Evolutionary conservation across 2,888 invertebrate genomes (phyloP).

Genomic region (Clitarchus hookeri): DNA sequence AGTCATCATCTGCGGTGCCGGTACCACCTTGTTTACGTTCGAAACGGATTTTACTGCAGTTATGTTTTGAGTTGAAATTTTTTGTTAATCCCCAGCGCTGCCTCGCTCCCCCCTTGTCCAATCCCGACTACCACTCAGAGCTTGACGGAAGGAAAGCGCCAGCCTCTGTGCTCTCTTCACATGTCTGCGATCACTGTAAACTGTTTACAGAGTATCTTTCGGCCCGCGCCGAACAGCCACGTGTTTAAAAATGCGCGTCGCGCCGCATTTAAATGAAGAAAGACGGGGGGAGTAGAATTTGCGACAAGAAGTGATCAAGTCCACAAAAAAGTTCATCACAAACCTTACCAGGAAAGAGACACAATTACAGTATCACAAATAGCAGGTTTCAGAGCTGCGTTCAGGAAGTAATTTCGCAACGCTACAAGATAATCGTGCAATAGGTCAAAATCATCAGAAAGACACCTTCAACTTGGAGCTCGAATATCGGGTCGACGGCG

Average conservation of each 20-base stretch:
- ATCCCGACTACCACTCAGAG: neutral
- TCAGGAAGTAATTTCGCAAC: too few species aligned
- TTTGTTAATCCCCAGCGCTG: neutral
- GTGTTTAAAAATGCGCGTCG: slow-evolving; percentile 7
- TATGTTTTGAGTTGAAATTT: neutral
- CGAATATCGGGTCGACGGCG: too few species aligned
- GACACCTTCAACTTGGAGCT: too few species aligned
- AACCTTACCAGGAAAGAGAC: too few species aligned
- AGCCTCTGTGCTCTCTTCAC: slow-evolving; percentile 14
- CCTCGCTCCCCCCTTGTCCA: neutral
- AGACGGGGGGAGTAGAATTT: neutral
- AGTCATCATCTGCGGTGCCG: neutral
- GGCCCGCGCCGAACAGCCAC: neutral
- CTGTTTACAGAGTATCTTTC: slow-evolving; percentile 14
- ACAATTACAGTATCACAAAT: too few species aligned
- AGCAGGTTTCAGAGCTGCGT: too few species aligned
- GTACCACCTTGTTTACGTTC: slow-evolving; percentile 2
- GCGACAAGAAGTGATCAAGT: neutral
- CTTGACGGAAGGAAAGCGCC: neutral
- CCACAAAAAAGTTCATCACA: too few species aligned
- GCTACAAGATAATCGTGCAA: too few species aligned
- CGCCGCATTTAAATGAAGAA: neutral
- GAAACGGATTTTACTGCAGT: slow-evolving; percentile 7
- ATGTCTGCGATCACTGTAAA: slow-evolving; percentile 4
- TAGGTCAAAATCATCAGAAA: too few species aligned